Evolutionary conservation across 2,888 invertebrate species (phyloP).

Genomic region (Caenorhabditis japonica): DNA sequence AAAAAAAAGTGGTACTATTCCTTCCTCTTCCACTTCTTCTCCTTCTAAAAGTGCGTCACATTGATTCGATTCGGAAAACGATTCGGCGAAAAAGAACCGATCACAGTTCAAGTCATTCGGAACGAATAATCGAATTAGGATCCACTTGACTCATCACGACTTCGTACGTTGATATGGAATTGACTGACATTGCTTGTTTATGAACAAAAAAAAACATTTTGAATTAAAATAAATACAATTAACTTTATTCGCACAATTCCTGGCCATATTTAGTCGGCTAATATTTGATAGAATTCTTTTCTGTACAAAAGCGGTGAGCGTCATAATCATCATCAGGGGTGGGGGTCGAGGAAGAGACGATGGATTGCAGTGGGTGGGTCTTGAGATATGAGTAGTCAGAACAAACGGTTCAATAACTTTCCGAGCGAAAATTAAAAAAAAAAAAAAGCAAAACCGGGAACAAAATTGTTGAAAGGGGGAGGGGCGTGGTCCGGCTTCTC

Average conservation of each 20-base stretch:
- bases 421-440: slow-evolving; percentile 15
- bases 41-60: slow-evolving; percentile 14
- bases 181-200: neutral
- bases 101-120: slow-evolving; percentile 51
- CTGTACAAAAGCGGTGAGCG: slow-evolving; percentile 10
- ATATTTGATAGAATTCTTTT: slow-evolving; percentile 38
- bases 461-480: slow-evolving; percentile 16
- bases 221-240: slow-evolving; percentile 24
- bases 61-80: slow-evolving; percentile 32
- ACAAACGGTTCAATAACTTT: slow-evolving; percentile 24
- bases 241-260: slow-evolving; percentile 50
- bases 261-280: slow-evolving; percentile 21
- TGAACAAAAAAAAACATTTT: slow-evolving; percentile 4
- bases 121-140: slow-evolving; percentile 52
- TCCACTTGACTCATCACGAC: slow-evolving; percentile 24
- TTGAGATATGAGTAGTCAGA: slow-evolving; percentile 45
- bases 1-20: too few species aligned
- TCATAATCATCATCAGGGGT: slow-evolving; percentile 36
- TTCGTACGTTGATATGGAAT: neutral
- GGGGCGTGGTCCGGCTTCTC: slow-evolving; percentile 11
- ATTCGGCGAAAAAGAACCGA: slow-evolving; percentile 39
- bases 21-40: too few species aligned
- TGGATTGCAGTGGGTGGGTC: neutral
- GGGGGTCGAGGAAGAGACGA: slow-evolving; percentile 15
- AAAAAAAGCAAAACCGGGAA: slow-evolving; percentile 35